Evolutionary conservation across 2,888 invertebrate species (phyloP).

Genomic region (Brenthis daphne): DNA sequence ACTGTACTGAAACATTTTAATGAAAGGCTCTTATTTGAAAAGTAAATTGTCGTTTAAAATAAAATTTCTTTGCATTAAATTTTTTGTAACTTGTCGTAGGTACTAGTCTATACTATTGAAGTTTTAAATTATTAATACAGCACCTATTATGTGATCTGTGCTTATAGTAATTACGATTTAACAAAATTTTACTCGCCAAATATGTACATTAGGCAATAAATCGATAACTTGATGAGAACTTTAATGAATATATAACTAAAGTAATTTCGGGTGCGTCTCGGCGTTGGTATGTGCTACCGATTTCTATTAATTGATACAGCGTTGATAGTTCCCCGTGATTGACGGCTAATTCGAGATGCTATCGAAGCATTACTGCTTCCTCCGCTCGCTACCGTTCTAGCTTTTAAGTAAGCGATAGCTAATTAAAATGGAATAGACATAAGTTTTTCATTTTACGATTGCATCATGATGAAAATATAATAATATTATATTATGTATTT

Average conservation of each 20-base stretch:
- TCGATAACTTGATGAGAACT: slow-evolving; percentile 53
- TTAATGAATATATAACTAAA: slow-evolving; percentile 73
- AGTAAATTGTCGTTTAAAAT: too few species aligned
- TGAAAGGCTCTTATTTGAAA: too few species aligned
- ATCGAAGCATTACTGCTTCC: slow-evolving; percentile 68
- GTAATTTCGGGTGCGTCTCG: slow-evolving; percentile 60
- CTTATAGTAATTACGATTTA: too few species aligned
- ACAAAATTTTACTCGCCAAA: too few species aligned
- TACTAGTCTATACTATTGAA: too few species aligned
- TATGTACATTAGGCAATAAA: not conserved
- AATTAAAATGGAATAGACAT: slow-evolving; percentile 19
- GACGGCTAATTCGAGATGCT: slow-evolving; percentile 78
- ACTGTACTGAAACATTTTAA: too few species aligned
- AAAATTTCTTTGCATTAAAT: too few species aligned
- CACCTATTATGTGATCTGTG: too few species aligned
- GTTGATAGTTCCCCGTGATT: slow-evolving; percentile 76
- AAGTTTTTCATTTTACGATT: slow-evolving; percentile 20
- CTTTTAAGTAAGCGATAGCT: slow-evolving; percentile 27
- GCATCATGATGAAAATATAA: slow-evolving; percentile 12
- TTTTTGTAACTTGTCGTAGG: too few species aligned
- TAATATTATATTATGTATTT: not conserved
- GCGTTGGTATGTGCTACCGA: slow-evolving; percentile 67
- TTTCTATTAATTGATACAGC: slow-evolving; percentile 77
- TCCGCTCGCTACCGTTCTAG: slow-evolving; percentile 39
- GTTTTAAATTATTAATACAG: too few species aligned